Percentiles rank a stretch among this genome's conserved stretches.
These are phyloP conservation scores for Buphagus erythrorhynchus DNA, from an alignment of 2,797 vertebrate species.

Conservation along the genomic window DNA sequence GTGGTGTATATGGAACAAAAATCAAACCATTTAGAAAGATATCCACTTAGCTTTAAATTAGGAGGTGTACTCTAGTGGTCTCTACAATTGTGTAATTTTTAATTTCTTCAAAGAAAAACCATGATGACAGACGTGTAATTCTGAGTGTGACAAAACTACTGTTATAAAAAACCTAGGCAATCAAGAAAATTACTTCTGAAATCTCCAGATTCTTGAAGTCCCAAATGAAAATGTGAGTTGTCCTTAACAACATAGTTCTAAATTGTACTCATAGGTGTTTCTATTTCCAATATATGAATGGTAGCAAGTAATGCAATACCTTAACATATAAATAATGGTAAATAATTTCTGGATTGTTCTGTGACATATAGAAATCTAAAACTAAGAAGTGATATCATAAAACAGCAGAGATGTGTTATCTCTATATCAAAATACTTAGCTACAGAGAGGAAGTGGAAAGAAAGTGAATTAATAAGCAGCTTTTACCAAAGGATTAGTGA, in stretches of 20 bases:
- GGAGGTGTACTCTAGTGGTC: neutral
- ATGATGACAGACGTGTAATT: neutral
- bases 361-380: neutral
- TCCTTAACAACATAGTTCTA: neutral
- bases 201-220: neutral
- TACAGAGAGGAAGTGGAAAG: neutral
- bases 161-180: neutral
- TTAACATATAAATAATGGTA: neutral
- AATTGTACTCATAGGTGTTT: neutral
- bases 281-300: neutral
- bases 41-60: neutral
- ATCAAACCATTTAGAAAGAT: neutral
- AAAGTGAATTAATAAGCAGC: neutral
- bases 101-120: neutral
- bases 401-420: neutral
- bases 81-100: neutral
- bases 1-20: neutral
- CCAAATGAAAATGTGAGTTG: neutral
- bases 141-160: neutral
- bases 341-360: neutral
- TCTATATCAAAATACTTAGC: neutral
- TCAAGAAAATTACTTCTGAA: neutral
- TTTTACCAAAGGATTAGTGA: neutral
- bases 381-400: neutral
- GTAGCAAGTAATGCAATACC: neutral